Percentiles rank a stretch among this genome's conserved stretches.
These are phyloP conservation scores for Mythimna vitellina DNA, from an alignment of 2,888 invertebrate genomes.

Conservation along the genomic window DNA sequence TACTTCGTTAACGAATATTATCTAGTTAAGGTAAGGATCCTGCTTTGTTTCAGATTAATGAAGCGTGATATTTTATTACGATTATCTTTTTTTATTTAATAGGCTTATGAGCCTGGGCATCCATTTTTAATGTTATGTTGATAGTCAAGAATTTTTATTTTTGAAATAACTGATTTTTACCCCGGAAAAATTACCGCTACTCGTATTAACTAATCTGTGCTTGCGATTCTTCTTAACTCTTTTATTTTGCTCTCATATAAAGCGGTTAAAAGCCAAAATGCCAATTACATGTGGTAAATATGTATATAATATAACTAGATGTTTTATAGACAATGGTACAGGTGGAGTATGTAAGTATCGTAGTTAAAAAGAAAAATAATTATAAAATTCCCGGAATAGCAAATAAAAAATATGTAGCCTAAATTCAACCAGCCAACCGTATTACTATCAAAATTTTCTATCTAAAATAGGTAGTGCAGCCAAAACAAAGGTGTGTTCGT, in stretches of 20 bases:
- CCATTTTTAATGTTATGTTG: background rate
- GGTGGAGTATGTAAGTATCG: too few species aligned
- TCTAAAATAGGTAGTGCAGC: background rate
- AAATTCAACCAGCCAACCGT: background rate
- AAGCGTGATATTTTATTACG: conserved; percentile 1
- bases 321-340: too few species aligned
- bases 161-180: too few species aligned
- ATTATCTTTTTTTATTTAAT: background rate
- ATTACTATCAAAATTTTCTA: background rate
- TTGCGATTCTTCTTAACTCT: too few species aligned
- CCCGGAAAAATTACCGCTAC: too few species aligned
- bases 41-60: conserved; percentile 27
- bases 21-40: conserved; percentile 3
- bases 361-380: too few species aligned
- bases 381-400: too few species aligned
- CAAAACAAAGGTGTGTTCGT: conserved; percentile 59
- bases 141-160: background rate
- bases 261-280: too few species aligned
- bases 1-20: conserved; percentile 8
- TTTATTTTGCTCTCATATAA: too few species aligned
- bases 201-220: too few species aligned
- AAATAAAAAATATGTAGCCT: background rate
- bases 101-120: background rate
- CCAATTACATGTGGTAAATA: too few species aligned
- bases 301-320: too few species aligned